Base-by-base conservation (phyloP, 2,888 invertebrate species). In the Pogonocherus hispidulus region DNA sequence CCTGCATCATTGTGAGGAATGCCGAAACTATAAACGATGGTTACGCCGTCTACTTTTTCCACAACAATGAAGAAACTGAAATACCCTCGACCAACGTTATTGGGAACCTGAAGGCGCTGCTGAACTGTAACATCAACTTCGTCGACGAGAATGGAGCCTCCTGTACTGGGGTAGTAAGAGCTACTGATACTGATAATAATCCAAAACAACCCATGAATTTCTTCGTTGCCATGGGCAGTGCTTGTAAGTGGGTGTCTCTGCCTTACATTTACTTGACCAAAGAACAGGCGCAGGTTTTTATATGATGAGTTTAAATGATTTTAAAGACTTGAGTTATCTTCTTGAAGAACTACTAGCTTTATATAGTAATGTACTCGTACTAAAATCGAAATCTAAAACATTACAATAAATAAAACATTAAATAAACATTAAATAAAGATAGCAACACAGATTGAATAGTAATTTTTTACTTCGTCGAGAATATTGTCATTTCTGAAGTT, bases 161-260 rank as follows among this genome's bases (percentile, higher is more conserved):
- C n/a, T 27, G 56, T 6, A 67, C 37, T 1, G 67, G 67, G 19
- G 8, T 56, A 9, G 52, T 67, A 9, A 56, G 55, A 8, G 67
- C 49, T 0, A 67, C 67, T 2, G 67, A 67, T 44, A 16, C 37
- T 18, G 51, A 63, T 22, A 37, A 18, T 3, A 44, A 49, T 6
- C 11, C 19, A 2, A 57, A 57, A 8, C 67, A 67, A 20, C 67
- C 67, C 1, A 63, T 67, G 67, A 67, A 67, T 49, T 67, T 67
- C 14, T 63, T 63, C 19, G 51, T 67, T 20, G 14, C 62, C 20
- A 11, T 19, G 11, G 19, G 32, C 1, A 56, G 49, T 3, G 1
- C 9, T 22, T 67, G 63, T 18, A 56, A 19, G 16, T 63, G 62
- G 27, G 60, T 66, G 60, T 56, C 67, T 5, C 23, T 67, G 19